Evolutionary conservation across 2,888 invertebrate genomes (phyloP).

Genomic region (Limnephilus marmoratus): DNA sequence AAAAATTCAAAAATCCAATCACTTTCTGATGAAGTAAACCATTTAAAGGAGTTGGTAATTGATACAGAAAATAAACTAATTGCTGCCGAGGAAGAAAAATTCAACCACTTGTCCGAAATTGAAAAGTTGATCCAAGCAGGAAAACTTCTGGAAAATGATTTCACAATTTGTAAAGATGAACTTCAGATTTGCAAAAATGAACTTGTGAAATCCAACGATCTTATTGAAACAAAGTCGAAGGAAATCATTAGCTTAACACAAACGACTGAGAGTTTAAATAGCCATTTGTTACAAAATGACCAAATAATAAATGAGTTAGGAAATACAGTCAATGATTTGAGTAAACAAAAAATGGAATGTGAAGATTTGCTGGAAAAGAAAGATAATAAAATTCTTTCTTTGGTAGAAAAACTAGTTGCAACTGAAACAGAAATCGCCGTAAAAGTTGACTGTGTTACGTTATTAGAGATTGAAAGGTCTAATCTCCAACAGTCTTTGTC

Average conservation of each 20-base stretch:
- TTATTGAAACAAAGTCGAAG: background rate
- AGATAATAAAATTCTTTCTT: slow-evolving; percentile 59
- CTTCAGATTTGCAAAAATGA: background rate
- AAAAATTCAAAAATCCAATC: slow-evolving; percentile 20
- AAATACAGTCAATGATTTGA: slow-evolving; percentile 24
- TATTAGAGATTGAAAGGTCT: background rate
- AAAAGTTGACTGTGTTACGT: slow-evolving; percentile 66
- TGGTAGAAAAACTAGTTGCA: slow-evolving; percentile 63
- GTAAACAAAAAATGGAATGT: slow-evolving; percentile 29
- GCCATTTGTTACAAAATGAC: background rate
- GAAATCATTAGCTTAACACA: background rate
- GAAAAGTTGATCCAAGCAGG: background rate
- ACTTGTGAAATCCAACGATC: background rate
- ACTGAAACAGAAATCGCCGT: slow-evolving; percentile 67
- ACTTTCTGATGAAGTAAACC: background rate
- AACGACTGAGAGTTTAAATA: background rate
- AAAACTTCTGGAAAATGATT: background rate
- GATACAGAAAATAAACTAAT: background rate
- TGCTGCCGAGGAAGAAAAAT: background rate
- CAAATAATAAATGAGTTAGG: background rate
- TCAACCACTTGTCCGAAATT: slow-evolving; percentile 37
- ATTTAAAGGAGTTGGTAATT: background rate
- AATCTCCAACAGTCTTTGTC: slow-evolving; percentile 20
- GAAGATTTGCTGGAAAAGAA: slow-evolving; percentile 21
- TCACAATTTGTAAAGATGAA: background rate